These are phyloP conservation scores for Myotis lucifugus DNA, from an alignment of 2,113 vertebrate genomes.

Conservation along the genomic window DNA sequence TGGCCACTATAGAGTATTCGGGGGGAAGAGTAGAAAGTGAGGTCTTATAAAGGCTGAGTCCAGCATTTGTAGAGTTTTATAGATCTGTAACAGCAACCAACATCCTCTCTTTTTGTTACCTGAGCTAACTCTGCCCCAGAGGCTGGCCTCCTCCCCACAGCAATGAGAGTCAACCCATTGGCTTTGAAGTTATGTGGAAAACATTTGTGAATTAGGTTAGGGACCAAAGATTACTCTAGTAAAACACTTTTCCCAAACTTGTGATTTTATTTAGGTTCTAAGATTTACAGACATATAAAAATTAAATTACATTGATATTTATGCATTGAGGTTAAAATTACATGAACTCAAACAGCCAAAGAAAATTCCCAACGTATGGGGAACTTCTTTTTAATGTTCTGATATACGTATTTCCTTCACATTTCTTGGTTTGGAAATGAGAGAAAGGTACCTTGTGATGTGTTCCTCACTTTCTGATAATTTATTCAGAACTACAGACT, in stretches of 20 bases:
- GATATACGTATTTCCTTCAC: not conserved
- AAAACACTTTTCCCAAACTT: not conserved
- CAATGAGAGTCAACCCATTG: not conserved
- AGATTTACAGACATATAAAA: not conserved
- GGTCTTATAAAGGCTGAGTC: not conserved
- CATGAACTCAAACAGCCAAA: not conserved
- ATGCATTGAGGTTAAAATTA: conserved; percentile 21
- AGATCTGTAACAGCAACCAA: not conserved
- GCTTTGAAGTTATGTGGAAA: not conserved
- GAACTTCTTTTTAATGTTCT: not conserved
- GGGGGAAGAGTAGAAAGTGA: not conserved
- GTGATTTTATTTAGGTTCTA: conserved; percentile 10
- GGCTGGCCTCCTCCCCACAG: too few species aligned
- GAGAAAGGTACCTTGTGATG: not conserved
- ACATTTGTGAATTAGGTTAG: not conserved
- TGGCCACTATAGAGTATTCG: not conserved
- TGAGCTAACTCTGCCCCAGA: not conserved
- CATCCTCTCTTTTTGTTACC: not conserved
- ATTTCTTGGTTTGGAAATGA: conserved; percentile 17
- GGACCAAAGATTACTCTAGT: not conserved
- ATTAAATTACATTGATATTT: not conserved
- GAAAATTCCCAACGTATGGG: not conserved
- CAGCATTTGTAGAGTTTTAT: not conserved
- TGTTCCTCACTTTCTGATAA: not conserved
- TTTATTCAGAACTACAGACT: not conserved